Conservation (phyloP, 2,888 invertebrate species). For the Chelonus formosanus region DNA sequence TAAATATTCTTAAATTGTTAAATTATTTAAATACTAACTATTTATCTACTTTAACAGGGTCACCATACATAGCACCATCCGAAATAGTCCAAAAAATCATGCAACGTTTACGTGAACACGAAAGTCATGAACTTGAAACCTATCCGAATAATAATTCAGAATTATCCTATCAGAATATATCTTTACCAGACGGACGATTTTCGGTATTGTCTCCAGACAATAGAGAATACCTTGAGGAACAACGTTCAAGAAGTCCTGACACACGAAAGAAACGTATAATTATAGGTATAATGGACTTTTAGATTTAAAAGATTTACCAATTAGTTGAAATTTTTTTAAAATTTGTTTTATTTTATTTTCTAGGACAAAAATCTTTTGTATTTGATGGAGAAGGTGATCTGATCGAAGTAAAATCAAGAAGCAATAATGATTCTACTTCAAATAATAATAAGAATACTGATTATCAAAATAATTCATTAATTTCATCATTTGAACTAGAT, state of each 20-base stretch:
- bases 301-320: neutral
- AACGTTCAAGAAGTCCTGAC: constrained; percentile 61
- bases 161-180: constrained; percentile 35
- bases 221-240: constrained; percentile 59
- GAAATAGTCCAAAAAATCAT: constrained; percentile 84
- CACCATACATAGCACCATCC: constrained; percentile 81
- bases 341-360: neutral
- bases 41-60: constrained; percentile 66
- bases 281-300: constrained; percentile 50
- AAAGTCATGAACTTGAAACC: constrained; percentile 57
- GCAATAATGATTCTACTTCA: constrained; percentile 21
- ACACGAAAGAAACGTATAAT: constrained; percentile 64
- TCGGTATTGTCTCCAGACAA: constrained; percentile 63
- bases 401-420: constrained; percentile 53
- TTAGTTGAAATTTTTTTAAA: neutral
- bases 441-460: no score
- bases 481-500: no score
- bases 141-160: constrained; percentile 47
- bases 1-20: no score
- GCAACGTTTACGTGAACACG: constrained; percentile 68
- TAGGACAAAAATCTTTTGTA: constrained; percentile 62
- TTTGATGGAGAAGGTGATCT: constrained; percentile 60
- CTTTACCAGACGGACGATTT: constrained; percentile 49
- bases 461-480: no score
- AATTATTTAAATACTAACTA: no score